Evolutionary conservation across 2,113 vertebrate species (phyloP), one percentile per base, ranked within the genome.

Genomic region (Bujurquina vittata): DNA sequence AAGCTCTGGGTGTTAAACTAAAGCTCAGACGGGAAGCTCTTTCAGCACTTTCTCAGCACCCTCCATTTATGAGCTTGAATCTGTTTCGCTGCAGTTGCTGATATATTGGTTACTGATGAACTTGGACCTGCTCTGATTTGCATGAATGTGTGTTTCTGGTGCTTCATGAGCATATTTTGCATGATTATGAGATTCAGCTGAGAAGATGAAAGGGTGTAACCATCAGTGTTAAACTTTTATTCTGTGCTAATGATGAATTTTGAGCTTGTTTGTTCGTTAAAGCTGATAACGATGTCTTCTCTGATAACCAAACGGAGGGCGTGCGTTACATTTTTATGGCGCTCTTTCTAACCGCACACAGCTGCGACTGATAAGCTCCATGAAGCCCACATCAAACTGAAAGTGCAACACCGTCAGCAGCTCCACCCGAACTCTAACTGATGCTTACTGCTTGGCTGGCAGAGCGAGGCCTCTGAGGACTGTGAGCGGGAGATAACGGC

Each of bases 371-470:
- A 87, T 87, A 85, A 89, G 61, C 59, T 65, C 3, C 43, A 69
- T 57, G 9, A 84, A 73, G 31, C 58, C 4, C 22, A 62, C 22
- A 46, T 85, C 84, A 75, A 89, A 56, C 69, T 52, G 83, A 83
- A 58, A 65, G 37, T 80, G 72, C 22, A 73, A 43, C 61, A 4
- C 69, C 83, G 81, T 58, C 86, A 43, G 58, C 65, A 6, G 46
- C 81, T 78, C 84, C 88, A 77, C 90, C 88, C 88, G 10, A 83
- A 79, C 79, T 57, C 65, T 3, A 89, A 88, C 88, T 7, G 86
- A 56, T 57, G 5, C 56, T 73, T 26, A 20, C 20, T 33, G 85
- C 85, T 78, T 83, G 83, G 72, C 65, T 63, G 80, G 56, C 59
- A 1, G 63, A 90, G 84, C 74, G 59, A 61, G 7, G 29, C 60